Evolutionary conservation across 2,888 invertebrate species (phyloP), one percentile per base, ranked within the genome.

Genomic region (Creontiades dilutus): DNA sequence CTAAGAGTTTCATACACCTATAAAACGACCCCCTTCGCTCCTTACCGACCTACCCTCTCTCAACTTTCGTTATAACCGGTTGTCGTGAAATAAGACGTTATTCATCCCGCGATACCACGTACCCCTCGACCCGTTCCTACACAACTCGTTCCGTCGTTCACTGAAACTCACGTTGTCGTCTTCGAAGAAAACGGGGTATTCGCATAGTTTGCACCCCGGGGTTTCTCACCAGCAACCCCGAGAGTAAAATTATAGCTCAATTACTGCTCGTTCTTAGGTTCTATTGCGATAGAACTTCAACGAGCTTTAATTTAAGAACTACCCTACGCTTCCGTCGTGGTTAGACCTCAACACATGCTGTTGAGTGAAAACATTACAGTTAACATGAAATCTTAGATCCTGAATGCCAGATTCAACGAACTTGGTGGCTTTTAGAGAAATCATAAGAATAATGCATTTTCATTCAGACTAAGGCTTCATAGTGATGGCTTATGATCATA

Each of bases 1-100:
- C 88, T 76, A 88, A 88, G 88, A 88, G 88, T 88, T 88, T 88
- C 88, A 78, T 88, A 76, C 88, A 88, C 88, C 78, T 76, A 88
- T 88, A 88, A 88, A 88, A 78, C 48, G 88, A 55, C 88, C 78
- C 23, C 78, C 27, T 78, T 52, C 75, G 16, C 75, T n/a, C 61
- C 16, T 19, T 68, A 0, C 19, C 57, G 13, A 27, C 61, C 68
- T 23, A 75, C 55, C 52, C 55, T 27, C 76, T 52, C 23, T 27
- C 88, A 88, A 88, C 88, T 88, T 88, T 88, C 88, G 88, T 88
- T 88, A 88, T 88, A 76, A 88, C 75, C 57, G 55, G 78, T 52
- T 57, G 37, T 88, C 88, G 78, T 78, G 88, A 88, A 88, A 85
- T 85, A 57, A 61, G 85, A 85, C 85, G 57, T 85, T 61, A 85